These are phyloP conservation scores for Centropus bengalensis DNA, from an alignment of 2,113 vertebrate species.

Conservation along the genomic window DNA sequence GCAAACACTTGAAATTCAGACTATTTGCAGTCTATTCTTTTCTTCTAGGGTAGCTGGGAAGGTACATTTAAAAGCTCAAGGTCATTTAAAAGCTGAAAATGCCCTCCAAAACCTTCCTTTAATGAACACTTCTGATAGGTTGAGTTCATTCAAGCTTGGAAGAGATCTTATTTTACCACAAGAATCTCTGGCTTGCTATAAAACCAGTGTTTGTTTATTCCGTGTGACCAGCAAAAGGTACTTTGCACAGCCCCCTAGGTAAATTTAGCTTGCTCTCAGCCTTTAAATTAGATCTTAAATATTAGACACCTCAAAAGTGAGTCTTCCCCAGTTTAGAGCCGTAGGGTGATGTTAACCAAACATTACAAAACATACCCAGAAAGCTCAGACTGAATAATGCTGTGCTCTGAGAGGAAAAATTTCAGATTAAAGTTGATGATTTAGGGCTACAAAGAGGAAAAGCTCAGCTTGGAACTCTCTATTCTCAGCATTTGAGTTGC, in stretches of 20 bases:
- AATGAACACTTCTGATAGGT: background rate
- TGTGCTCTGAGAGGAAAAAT: background rate
- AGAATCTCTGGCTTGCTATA: constrained; percentile 14
- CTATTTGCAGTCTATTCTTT: background rate
- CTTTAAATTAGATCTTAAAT: background rate
- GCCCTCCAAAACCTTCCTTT: background rate
- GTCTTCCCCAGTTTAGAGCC: background rate
- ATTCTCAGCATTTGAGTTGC: background rate
- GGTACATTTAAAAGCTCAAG: background rate
- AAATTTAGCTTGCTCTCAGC: background rate
- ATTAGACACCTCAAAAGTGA: background rate
- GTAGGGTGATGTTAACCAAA: background rate
- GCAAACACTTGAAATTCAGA: background rate
- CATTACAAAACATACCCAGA: background rate
- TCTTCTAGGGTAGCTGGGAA: background rate
- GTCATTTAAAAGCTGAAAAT: background rate
- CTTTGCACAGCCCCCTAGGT: background rate
- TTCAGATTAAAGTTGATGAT: background rate
- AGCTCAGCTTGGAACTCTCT: background rate
- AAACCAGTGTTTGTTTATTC: constrained; percentile 8
- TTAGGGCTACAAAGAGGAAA: background rate
- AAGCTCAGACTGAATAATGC: background rate
- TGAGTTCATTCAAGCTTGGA: background rate
- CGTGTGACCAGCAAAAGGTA: background rate
- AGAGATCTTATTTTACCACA: background rate